Percentiles rank a stretch among this genome's conserved stretches.
Conservation (phyloP, 2,113 vertebrate genomes). For the Callaeas wilsoni region DNA sequence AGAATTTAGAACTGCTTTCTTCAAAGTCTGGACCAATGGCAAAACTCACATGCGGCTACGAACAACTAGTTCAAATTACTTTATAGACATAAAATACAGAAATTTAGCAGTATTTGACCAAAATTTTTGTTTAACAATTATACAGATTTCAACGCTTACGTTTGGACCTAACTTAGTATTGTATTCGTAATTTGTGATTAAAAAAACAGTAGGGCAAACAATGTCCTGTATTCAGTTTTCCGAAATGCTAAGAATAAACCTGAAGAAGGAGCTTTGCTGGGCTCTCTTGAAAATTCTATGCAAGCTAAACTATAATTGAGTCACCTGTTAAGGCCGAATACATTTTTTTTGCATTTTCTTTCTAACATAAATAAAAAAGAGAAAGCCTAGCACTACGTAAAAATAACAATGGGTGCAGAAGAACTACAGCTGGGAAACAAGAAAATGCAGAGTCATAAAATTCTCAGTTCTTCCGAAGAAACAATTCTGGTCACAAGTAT, state of each 20-base stretch:
- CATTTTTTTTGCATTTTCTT: background rate
- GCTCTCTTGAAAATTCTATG: background rate
- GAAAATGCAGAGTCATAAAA: background rate
- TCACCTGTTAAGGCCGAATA: background rate
- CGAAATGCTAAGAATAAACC: background rate
- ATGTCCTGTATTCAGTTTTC: background rate
- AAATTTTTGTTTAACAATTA: background rate
- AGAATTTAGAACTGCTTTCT: background rate
- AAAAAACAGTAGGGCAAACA: background rate
- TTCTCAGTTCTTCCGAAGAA: background rate
- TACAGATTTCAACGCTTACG: background rate
- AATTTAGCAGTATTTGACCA: background rate
- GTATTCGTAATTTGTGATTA: background rate
- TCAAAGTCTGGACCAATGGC: background rate
- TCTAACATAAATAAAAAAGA: background rate
- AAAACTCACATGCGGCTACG: background rate
- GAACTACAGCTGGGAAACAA: background rate
- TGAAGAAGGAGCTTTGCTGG: background rate
- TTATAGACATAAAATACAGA: background rate
- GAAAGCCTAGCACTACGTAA: background rate
- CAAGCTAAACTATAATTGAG: background rate
- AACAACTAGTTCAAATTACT: background rate
- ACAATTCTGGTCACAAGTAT: background rate
- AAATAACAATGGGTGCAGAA: background rate
- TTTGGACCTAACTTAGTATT: background rate